A percentile compares a stretch with the other conserved stretches of the same genome.
These are phyloP conservation scores for Aleadryas rufinucha DNA, from an alignment of 2,113 vertebrate genomes.

Conservation along the genomic window DNA sequence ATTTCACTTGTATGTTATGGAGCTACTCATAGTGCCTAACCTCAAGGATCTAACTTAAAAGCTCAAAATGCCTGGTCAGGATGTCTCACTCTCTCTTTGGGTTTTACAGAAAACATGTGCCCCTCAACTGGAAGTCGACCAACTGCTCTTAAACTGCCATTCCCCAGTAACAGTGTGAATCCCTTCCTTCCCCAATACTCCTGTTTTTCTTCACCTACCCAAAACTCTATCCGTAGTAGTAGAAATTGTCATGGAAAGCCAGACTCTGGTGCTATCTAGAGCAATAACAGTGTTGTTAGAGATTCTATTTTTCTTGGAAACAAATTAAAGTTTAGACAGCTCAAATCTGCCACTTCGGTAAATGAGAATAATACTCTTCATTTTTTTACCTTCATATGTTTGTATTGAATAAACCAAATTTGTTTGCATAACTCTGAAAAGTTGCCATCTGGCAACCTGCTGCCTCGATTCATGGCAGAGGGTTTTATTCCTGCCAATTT, in stretches of 20 bases:
- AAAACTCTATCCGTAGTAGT: neutral
- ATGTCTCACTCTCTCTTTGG: neutral
- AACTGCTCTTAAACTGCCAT: neutral
- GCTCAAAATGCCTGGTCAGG: neutral
- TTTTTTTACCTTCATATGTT: constrained; percentile 36
- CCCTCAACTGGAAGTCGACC: neutral
- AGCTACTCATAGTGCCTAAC: neutral
- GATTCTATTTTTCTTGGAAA: neutral
- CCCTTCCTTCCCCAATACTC: neutral
- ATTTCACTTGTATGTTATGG: neutral
- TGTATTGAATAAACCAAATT: constrained; percentile 41
- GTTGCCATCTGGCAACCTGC: constrained; percentile 49
- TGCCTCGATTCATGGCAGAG: constrained; percentile 3
- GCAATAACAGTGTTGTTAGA: neutral
- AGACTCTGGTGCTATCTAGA: neutral
- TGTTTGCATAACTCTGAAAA: constrained; percentile 48
- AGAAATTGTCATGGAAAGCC: neutral
- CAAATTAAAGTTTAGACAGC: neutral
- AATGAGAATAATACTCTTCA: neutral
- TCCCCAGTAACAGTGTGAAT: neutral
- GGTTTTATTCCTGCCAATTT: constrained; percentile 40
- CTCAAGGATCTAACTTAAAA: neutral
- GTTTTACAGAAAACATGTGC: neutral
- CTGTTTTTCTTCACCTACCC: neutral
- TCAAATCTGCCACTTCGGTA: neutral